phyloP scores from a whole-genome alignment of 1,140 invertebrate genomes.

The Octopus sinensis region DNA sequence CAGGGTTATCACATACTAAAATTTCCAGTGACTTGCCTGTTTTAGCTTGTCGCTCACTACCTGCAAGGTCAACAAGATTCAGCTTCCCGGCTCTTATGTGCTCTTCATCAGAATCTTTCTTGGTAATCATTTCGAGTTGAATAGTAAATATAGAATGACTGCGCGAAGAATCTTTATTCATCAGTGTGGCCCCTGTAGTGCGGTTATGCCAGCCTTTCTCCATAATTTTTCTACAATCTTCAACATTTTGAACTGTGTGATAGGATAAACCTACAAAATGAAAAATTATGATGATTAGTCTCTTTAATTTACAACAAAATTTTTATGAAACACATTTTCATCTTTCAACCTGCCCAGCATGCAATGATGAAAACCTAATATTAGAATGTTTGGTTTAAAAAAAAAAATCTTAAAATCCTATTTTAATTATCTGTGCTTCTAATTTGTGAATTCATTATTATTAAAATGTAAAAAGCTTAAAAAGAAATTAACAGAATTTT shows the following conservation, averaged over 20 bases:
- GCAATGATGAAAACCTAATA: too few relatives aligned
- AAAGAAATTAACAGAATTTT: too few relatives aligned
- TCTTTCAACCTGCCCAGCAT: too few relatives aligned
- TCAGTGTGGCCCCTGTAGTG: slow-evolving; percentile 74
- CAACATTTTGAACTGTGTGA: slow-evolving; percentile 73
- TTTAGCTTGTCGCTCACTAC: slow-evolving; percentile 59
- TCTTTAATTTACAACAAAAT: too few relatives aligned
- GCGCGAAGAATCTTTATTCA: slow-evolving; percentile 80
- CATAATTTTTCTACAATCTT: slow-evolving; percentile 73
- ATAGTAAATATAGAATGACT: slow-evolving; percentile 90
- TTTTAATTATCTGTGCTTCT: too few relatives aligned
- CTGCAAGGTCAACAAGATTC: slow-evolving; percentile 81
- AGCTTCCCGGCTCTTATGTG: slow-evolving; percentile 62
- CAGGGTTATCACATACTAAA: too few relatives aligned
- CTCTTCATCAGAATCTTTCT: slow-evolving; percentile 59
- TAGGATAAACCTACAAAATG: slow-evolving; percentile 64
- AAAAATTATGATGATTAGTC: too few relatives aligned
- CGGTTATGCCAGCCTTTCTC: slow-evolving; percentile 73
- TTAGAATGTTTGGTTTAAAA: too few relatives aligned
- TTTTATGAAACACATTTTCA: too few relatives aligned
- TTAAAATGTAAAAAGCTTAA: too few relatives aligned
- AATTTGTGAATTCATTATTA: too few relatives aligned
- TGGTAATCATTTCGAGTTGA: slow-evolving; percentile 74
- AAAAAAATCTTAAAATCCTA: too few relatives aligned
- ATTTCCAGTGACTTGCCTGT: slow-evolving; percentile 38